Conservation (phyloP, 2,797 vertebrate species). For the Adrianichthys oophorus region DNA sequence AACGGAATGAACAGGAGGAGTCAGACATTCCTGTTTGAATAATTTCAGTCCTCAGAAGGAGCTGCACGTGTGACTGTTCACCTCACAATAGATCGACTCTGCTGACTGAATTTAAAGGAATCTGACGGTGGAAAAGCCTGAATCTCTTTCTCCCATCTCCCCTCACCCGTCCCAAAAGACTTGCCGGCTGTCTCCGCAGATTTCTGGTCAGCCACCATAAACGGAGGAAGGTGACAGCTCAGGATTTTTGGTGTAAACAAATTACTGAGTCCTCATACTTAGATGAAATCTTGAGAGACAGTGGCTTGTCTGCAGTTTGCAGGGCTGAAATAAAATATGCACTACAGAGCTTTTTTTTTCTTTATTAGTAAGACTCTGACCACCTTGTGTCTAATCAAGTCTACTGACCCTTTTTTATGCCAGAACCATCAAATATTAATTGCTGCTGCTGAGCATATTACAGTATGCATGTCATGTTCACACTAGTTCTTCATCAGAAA, state of each 20-base stretch:
- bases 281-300: conserved; percentile 26
- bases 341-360: conserved; percentile 20
- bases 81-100: conserved; percentile 67
- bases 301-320: conserved; percentile 3
- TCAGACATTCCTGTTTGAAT: conserved; percentile 60
- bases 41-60: conserved; percentile 59
- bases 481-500: conserved; percentile 53
- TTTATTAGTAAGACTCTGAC: conserved; percentile 22
- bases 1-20: conserved; percentile 34
- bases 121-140: conserved; percentile 30
- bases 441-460: conserved; percentile 44
- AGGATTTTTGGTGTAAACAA: conserved; percentile 28
- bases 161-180: conserved; percentile 14
- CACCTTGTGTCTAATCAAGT: conserved; percentile 44
- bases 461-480: conserved; percentile 33
- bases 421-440: conserved; percentile 73
- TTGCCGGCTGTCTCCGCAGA: conserved; percentile 21
- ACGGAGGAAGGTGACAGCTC: conserved; percentile 36
- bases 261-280: conserved; percentile 19
- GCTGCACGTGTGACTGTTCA: conserved; percentile 64
- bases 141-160: conserved; percentile 11
- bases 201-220: conserved; percentile 25
- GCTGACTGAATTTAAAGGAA: conserved; percentile 78
- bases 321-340: conserved; percentile 6
- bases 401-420: conserved; percentile 60